These are phyloP conservation scores for Prochilodus magdalenae DNA, from an alignment of 2,113 vertebrate genomes.

Conservation along the genomic window DNA sequence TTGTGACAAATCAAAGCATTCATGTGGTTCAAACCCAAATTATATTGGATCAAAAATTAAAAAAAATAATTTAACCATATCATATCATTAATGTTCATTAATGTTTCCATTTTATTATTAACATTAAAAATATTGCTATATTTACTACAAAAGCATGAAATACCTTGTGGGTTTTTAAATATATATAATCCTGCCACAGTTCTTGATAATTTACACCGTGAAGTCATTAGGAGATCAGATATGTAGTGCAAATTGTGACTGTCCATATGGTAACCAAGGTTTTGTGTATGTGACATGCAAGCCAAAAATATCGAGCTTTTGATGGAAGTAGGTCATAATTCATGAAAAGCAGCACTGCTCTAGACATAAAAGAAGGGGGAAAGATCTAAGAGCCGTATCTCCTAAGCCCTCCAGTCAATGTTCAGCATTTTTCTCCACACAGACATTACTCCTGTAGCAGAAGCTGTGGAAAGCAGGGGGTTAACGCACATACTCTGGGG, in stretches of 20 bases:
- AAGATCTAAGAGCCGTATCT: constrained; percentile 4
- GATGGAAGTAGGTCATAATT: neutral
- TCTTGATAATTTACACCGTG: neutral
- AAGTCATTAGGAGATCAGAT: neutral
- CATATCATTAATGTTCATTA: no score
- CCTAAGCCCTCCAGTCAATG: neutral
- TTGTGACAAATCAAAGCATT: no score
- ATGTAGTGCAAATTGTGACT: neutral
- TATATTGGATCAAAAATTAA: no score
- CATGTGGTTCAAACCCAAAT: no score
- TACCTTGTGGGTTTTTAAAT: no score
- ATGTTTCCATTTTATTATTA: no score
- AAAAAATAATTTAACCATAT: no score
- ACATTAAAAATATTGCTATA: no score
- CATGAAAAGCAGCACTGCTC: neutral
- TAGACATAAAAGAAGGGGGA: neutral
- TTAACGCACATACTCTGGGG: neutral
- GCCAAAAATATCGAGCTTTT: neutral
- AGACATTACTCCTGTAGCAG: neutral
- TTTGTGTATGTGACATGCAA: neutral
- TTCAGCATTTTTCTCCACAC: neutral
- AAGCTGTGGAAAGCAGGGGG: neutral
- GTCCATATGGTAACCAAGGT: neutral
- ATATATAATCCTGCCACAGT: neutral
- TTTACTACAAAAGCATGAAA: no score